Evolutionary conservation across 1,140 invertebrate species (phyloP).

Genomic region (Rhyacophila brunnea): DNA sequence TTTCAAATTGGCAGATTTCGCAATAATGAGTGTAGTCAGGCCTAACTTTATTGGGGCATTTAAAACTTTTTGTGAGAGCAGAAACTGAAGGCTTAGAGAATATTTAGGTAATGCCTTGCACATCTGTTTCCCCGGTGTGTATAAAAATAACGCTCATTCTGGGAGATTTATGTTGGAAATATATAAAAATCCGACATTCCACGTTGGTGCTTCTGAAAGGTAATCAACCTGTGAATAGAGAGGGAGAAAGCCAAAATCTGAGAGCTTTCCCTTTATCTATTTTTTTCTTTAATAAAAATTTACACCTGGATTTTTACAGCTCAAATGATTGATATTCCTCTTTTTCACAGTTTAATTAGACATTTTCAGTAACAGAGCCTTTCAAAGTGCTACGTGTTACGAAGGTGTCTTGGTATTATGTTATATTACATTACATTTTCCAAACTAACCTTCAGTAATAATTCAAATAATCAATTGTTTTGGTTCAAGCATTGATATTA

Average conservation of each 20-base stretch:
- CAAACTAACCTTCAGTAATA: too few relatives aligned
- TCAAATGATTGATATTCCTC: too few relatives aligned
- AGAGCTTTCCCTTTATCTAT: neutral
- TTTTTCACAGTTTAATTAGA: too few relatives aligned
- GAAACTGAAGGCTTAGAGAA: slow-evolving; percentile 7
- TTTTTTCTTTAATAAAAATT: slow-evolving; percentile 5
- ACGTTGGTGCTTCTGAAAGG: slow-evolving; percentile 23
- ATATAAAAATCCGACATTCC: slow-evolving; percentile 34
- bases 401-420: too few relatives aligned
- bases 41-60: slow-evolving; percentile 31
- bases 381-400: too few relatives aligned
- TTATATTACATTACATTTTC: too few relatives aligned
- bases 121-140: slow-evolving; percentile 34
- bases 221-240: slow-evolving; percentile 26
- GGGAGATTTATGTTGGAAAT: slow-evolving; percentile 34
- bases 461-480: too few relatives aligned
- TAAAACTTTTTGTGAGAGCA: slow-evolving; percentile 18
- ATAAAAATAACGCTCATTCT: slow-evolving; percentile 34
- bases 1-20: slow-evolving; percentile 35
- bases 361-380: too few relatives aligned
- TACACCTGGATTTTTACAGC: too few relatives aligned
- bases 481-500: too few relatives aligned
- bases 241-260: neutral
- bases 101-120: slow-evolving; percentile 30
- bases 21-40: slow-evolving; percentile 36